phyloP scores from a whole-genome alignment of 1,140 invertebrate genomes.

The Aradophagus sp. region DNA sequence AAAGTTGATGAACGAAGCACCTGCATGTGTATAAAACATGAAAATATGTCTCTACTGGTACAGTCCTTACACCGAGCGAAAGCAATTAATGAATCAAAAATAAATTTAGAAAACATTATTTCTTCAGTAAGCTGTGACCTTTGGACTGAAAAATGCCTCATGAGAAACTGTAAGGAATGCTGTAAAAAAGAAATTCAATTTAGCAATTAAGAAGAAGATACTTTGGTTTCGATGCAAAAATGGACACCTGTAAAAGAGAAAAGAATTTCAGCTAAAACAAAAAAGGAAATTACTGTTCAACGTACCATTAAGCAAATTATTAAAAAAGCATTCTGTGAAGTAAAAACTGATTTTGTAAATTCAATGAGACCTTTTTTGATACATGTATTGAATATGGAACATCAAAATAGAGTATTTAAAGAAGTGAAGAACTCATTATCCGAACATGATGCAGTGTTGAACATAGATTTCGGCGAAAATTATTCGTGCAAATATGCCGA shows the following conservation, averaged over 20 bases:
- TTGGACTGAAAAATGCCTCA: conserved; percentile 17
- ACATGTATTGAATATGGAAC: conserved; percentile 23
- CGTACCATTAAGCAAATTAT: conserved; percentile 12
- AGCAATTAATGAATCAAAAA: conserved; percentile 4
- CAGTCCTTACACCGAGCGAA: conserved; percentile 11
- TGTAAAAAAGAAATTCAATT: not conserved
- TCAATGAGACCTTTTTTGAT: conserved; percentile 7
- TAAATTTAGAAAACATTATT: conserved; percentile 1
- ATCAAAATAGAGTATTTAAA: conserved; percentile 27
- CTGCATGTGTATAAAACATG: conserved; percentile 35
- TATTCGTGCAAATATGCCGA: conserved; percentile 59
- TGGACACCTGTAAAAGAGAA: conserved; percentile 17
- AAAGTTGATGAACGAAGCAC: conserved; percentile 31
- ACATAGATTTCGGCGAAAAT: conserved; percentile 39
- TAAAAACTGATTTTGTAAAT: conserved; percentile 10
- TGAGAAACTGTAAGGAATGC: conserved; percentile 1
- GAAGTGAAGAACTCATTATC: conserved; percentile 35
- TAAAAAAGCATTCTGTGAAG: not conserved
- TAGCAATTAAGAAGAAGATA: conserved; percentile 5
- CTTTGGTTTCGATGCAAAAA: conserved; percentile 9
- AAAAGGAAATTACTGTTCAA: conserved; percentile 18
- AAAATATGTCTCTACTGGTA: conserved; percentile 18
- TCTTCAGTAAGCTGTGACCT: conserved; percentile 7
- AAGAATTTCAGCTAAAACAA: conserved; percentile 23
- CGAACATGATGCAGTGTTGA: conserved; percentile 35